Evolutionary conservation across 2,888 invertebrate genomes (phyloP), one percentile per base, ranked within the genome.

Genomic region (Leptothorax acervorum): DNA sequence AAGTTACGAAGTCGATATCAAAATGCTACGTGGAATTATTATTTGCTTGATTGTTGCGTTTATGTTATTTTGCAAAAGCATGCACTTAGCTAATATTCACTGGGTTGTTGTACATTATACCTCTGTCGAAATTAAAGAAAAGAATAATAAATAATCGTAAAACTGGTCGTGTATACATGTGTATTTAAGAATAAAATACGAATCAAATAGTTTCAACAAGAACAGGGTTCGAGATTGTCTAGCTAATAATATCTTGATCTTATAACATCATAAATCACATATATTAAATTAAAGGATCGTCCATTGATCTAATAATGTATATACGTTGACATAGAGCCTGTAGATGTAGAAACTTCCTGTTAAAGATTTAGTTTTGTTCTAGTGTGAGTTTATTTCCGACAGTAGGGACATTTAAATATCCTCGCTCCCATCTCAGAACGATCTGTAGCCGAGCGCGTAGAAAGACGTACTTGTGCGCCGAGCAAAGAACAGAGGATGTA

Each of bases 1-100:
- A 75, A 85, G 31, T 71, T 70, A 71, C 60, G 55, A 35, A 87
- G 39, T 66, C 62, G 55, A 63, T 85, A 74, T 84, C 74, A 85
- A 88, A 83, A 62, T 87, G 86, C 85, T 87, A 90, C 71, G 75
- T 90, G 86, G 62, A 75, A 84, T 68, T 90, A 87, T 90, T 85
- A 87, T 90, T 90, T 91, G 90, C 91, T 90, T 91, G 79, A 86
- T 86, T 87, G 84, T 90, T 87, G 88, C 87, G 84, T 90, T 90
- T 83, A 66, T 88, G 86, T 89, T 88, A 87, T 91, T 92, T 92
- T 85, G 93, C 91, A 92, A 91, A 85, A 91, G 93, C 93, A 94
- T 93, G 93, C 85, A 85, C 89, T 92, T 92, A 92, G 92, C 90
- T 82, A 86, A 90, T 85, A 78, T 89, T 93, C 91, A 92, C 91